Evolutionary conservation across 23 tunicate genomes (phyloP).

Genomic region (Trididemnum miniatum): DNA sequence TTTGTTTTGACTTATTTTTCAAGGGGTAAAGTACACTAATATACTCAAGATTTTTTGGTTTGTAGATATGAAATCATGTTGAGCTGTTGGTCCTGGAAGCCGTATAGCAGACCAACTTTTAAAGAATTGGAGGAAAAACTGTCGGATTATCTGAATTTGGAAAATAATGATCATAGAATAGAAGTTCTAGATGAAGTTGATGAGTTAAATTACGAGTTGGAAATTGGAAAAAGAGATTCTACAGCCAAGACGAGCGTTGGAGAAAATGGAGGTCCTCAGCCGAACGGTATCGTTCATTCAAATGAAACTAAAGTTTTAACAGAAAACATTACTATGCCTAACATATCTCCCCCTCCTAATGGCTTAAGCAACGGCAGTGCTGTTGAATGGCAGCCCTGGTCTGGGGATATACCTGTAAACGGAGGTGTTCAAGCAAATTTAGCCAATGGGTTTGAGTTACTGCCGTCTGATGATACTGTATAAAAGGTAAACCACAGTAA

Average conservation of each 20-base stretch:
- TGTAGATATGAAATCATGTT: slow-evolving; percentile 72
- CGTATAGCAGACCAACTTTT: slow-evolving; percentile 70
- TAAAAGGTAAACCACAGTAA: too few species aligned
- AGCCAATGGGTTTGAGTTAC: too few species aligned
- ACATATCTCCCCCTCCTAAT: neutral
- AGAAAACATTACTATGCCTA: neutral
- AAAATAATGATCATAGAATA: neutral
- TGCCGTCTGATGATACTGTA: too few species aligned
- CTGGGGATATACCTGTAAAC: slow-evolving; percentile 1
- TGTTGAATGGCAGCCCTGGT: neutral
- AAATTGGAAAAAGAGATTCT: slow-evolving; percentile 51
- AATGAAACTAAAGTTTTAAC: neutral
- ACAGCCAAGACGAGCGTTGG: neutral
- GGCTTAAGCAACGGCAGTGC: neutral
- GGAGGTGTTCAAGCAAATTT: too few species aligned
- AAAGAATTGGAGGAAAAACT: slow-evolving; percentile 40
- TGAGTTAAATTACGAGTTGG: slow-evolving; percentile 18
- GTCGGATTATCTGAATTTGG: neutral
- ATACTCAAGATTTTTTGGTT: neutral
- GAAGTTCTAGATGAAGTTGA: slow-evolving; percentile 19
- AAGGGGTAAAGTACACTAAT: too few species aligned
- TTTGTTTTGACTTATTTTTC: too few species aligned
- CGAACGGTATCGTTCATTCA: neutral
- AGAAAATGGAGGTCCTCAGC: neutral
- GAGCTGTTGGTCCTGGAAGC: slow-evolving; percentile 78